Evolutionary conservation across 2,113 vertebrate species (phyloP).

Genomic region (Alethe diademata): DNA sequence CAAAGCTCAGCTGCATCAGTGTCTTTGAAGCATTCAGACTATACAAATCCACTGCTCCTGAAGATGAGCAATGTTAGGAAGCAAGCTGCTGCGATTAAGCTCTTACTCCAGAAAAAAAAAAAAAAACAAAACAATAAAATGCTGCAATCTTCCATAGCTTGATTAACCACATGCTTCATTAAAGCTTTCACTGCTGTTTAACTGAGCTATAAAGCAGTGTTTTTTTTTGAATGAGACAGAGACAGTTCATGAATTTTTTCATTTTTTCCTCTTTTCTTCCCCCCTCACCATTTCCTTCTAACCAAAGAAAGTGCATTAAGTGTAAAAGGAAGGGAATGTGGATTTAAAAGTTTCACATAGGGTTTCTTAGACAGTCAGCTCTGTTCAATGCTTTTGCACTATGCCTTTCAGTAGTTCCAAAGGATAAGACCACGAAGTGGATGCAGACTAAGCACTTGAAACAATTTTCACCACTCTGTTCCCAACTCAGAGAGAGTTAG

Average conservation of each 20-base stretch:
- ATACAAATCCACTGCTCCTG: neutral
- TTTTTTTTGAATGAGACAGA: neutral
- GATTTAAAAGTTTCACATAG: neutral
- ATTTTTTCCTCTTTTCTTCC: fast-evolving
- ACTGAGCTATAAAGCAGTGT: neutral
- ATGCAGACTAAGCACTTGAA: neutral
- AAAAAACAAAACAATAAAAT: neutral
- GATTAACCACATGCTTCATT: conserved; percentile 46
- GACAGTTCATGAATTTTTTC: neutral
- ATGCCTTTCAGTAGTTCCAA: neutral
- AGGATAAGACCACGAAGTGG: neutral
- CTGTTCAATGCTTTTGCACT: neutral
- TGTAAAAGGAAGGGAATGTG: fast-evolving
- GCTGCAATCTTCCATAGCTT: neutral
- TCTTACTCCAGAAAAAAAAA: neutral
- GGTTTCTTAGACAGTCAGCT: neutral
- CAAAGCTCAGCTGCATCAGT: conserved; percentile 9
- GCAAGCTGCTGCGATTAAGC: neutral
- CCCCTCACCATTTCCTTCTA: neutral
- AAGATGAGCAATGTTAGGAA: neutral
- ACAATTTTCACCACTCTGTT: conserved; percentile 2
- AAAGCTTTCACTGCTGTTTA: conserved; percentile 2
- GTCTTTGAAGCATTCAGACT: neutral
- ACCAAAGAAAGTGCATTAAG: neutral
- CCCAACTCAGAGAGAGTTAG: neutral